Percentiles rank a stretch among this genome's conserved stretches.
Conservation (phyloP, 1,140 invertebrate genomes). For the Gonatopus flavifemur region DNA sequence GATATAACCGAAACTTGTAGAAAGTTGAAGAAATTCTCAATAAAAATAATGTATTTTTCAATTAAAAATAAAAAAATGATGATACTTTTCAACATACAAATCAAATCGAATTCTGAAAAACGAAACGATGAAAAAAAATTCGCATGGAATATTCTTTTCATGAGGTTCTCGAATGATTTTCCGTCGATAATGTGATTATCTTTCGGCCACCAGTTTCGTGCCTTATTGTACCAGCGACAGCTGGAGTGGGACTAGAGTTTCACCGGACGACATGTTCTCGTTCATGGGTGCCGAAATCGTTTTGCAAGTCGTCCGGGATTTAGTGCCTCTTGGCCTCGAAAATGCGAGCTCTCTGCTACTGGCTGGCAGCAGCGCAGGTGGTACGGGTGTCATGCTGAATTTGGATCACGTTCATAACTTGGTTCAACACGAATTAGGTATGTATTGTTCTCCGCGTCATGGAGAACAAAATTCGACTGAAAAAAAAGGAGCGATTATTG, state of each 20-base stretch:
- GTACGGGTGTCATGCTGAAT: slow-evolving; percentile 88
- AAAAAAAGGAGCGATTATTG: no score
- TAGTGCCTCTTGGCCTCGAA: slow-evolving; percentile 66
- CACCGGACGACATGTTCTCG: slow-evolving; percentile 65
- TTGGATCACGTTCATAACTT: slow-evolving; percentile 78
- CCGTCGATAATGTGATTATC: slow-evolving; percentile 1
- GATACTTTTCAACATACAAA: no score
- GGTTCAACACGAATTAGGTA: slow-evolving; percentile 61
- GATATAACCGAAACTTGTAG: no score
- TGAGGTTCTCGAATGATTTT: background rate
- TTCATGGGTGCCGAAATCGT: slow-evolving; percentile 88
- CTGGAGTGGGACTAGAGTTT: slow-evolving; percentile 78
- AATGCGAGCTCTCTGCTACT: slow-evolving; percentile 70
- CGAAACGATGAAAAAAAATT: no score
- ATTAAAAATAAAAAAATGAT: no score
- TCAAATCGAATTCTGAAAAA: no score
- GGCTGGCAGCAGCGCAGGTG: slow-evolving; percentile 91
- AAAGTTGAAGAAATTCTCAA: no score
- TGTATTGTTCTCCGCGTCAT: background rate
- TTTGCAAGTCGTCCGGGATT: slow-evolving; percentile 72
- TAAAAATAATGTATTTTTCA: no score
- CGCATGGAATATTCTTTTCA: no score
- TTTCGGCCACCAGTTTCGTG: slow-evolving; percentile 65
- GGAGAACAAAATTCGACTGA: background rate
- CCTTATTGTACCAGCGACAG: slow-evolving; percentile 94